Evolutionary conservation across 2,113 vertebrate species (phyloP).

Genomic region (Spea multiplicata): DNA sequence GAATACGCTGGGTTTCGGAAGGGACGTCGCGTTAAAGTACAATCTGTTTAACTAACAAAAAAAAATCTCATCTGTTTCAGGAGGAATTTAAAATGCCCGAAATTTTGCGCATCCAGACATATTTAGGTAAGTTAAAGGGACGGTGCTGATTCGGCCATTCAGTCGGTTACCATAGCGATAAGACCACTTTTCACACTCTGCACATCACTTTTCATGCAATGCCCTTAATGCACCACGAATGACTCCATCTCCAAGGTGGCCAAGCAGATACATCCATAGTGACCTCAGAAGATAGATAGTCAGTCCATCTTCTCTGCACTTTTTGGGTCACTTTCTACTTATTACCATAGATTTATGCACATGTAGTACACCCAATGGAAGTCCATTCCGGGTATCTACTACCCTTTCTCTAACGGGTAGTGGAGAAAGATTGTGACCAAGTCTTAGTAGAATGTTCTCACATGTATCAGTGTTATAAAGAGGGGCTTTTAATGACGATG

Average conservation of each 20-base stretch:
- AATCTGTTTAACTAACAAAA: too few species aligned
- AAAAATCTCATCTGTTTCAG: constrained; percentile 46
- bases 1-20: neutral
- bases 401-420: too few species aligned
- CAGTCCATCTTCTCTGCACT: neutral
- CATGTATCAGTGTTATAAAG: neutral
- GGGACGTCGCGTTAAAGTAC: neutral
- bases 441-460: neutral
- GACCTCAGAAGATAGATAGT: too few species aligned
- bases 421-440: too few species aligned
- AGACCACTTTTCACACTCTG: too few species aligned
- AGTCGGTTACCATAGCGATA: neutral
- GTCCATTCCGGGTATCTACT: too few species aligned
- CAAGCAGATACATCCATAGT: too few species aligned
- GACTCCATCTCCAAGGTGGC: neutral
- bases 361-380: too few species aligned
- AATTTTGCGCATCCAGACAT: constrained; percentile 54
- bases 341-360: neutral
- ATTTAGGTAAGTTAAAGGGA: constrained; percentile 54
- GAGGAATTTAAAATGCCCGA: constrained; percentile 43
- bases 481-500: neutral
- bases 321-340: neutral
- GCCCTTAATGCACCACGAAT: neutral
- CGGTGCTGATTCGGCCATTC: neutral
- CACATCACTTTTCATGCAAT: neutral